Base-by-base conservation (phyloP, 2,888 invertebrate species). In the Melipona bicolor region DNA sequence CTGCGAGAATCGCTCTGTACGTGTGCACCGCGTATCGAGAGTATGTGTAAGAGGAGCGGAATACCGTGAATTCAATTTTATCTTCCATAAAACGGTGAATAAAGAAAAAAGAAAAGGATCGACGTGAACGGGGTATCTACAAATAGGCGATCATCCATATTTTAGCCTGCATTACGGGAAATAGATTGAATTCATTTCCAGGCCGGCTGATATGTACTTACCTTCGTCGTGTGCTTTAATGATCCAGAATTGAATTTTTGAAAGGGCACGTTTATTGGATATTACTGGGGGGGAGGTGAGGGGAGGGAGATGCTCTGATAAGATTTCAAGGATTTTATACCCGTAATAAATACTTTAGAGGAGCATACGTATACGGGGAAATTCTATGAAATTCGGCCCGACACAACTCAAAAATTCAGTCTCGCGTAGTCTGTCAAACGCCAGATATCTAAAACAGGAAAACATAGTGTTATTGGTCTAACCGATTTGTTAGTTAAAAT, bases 81-180 rank as follows among this genome's bases (percentile, higher is more conserved):
- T 43, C n/a, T 67, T 17, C 43, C 17, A 67, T 67, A 24, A 67
- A 67, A 24, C n/a, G 17, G 9, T 0, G 67, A 67, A n/a, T 43
- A n/a, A 67, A 24, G 9, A n/a, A 24, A 59, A 15, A 50, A 56
- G n/a, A n/a, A 9, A 24, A 43, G 43, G 61, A 15, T 65, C 15
- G 21, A 36, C 65, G 36, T 1, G 64, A 64, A 64, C 64, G 64
- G 3, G 21, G 11, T 64, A 64, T 21, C 65, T 65, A 21, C 15
- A 65, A 65, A 65, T 65, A 65, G 36, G 13, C 15, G n/a, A 67
- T 43, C 43, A 67, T 67, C 13, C 67, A 19, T 67, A 67, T 43
- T 67, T 67, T 43, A 36, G 15, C 43, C 9, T 6, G 43, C 9
- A n/a, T n/a, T 43, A n/a, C 6, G 17, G 17, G n/a, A 19, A 43